These are phyloP conservation scores for Ischnus inquisitorius DNA, from an alignment of 2,888 invertebrate genomes.

Conservation along the genomic window DNA sequence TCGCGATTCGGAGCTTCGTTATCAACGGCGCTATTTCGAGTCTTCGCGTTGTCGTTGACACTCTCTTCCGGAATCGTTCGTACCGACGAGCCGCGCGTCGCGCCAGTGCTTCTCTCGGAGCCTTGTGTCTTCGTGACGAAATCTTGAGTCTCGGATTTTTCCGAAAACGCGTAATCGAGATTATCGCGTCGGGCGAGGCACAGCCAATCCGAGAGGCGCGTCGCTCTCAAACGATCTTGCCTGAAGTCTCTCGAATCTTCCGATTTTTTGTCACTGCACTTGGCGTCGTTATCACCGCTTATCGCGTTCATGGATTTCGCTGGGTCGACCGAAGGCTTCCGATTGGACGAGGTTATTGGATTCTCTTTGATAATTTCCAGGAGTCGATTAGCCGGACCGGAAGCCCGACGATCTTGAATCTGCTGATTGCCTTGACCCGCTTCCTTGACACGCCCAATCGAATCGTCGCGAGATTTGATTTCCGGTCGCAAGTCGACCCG, in stretches of 20 bases:
- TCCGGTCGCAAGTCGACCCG: slow-evolving; percentile 69
- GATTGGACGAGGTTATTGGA: slow-evolving; percentile 62
- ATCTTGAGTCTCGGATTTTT: slow-evolving; percentile 54
- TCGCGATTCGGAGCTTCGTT: slow-evolving; percentile 34
- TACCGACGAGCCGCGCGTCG: slow-evolving; percentile 44
- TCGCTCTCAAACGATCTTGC: slow-evolving; percentile 80
- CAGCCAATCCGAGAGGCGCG: slow-evolving; percentile 83
- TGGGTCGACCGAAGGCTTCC: neutral
- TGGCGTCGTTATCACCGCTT: slow-evolving; percentile 12
- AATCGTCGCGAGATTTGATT: slow-evolving; percentile 30
- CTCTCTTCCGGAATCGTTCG: slow-evolving; percentile 8
- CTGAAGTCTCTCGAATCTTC: slow-evolving; percentile 55
- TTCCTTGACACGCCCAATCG: slow-evolving; percentile 23
- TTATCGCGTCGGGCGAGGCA: slow-evolving; percentile 78
- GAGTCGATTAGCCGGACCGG: slow-evolving; percentile 73
- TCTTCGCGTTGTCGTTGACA: slow-evolving; percentile 29
- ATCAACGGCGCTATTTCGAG: slow-evolving; percentile 41
- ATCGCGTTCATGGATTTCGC: neutral
- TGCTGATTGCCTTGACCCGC: slow-evolving; percentile 38
- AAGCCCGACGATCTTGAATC: slow-evolving; percentile 21
- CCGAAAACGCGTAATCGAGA: slow-evolving; percentile 60
- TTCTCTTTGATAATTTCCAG: slow-evolving; percentile 81
- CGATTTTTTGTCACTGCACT: slow-evolving; percentile 7
- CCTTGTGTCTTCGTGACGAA: slow-evolving; percentile 59
- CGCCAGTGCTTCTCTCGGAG: slow-evolving; percentile 34